A percentile compares a stretch with the other conserved stretches of the same genome.
These are phyloP conservation scores for Neotragus pygmaeus DNA, from an alignment of 2,113 vertebrate genomes.

Conservation along the genomic window DNA sequence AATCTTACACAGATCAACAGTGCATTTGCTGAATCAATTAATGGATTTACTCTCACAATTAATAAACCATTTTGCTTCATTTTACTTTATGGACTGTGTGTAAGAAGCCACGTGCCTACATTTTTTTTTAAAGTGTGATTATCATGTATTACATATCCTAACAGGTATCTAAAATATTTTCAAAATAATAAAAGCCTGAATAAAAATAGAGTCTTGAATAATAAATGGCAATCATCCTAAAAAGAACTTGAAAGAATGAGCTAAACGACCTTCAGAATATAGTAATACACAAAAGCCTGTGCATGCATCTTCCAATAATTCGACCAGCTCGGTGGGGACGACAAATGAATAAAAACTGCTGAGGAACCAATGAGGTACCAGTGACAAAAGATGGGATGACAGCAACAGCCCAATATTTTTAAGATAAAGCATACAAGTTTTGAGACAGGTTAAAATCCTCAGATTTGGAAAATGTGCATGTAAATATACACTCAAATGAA, in stretches of 20 bases:
- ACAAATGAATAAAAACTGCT: neutral
- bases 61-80: neutral
- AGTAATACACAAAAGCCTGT: neutral
- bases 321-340: neutral
- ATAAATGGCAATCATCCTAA: neutral
- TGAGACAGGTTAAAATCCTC: neutral
- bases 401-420: neutral
- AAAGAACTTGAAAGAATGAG: neutral
- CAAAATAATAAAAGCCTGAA: neutral
- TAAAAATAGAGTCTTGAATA: neutral
- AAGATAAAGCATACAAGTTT: neutral
- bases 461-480: neutral
- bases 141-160: neutral
- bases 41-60: neutral
- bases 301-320: neutral
- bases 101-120: neutral
- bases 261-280: neutral
- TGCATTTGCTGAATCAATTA: neutral
- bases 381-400: neutral
- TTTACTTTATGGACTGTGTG: neutral
- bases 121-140: neutral
- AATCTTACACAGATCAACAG: neutral
- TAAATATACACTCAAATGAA: neutral
- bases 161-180: neutral
- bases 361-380: too few species aligned